Conservation (phyloP, 2,888 invertebrate species). For the Meteorus cinctellus region DNA sequence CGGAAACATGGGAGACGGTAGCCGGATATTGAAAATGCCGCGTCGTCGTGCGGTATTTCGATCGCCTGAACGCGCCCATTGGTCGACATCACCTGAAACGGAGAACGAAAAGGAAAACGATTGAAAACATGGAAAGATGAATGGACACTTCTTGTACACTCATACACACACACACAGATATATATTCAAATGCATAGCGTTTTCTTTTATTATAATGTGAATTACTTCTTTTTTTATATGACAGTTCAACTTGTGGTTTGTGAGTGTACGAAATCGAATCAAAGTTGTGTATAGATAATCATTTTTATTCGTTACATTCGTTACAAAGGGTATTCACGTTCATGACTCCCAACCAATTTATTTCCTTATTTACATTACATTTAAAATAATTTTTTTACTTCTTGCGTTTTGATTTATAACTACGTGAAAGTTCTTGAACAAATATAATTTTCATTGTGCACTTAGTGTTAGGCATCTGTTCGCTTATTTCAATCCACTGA, state of each 20-base stretch:
- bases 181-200: neutral
- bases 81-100: constrained; percentile 17
- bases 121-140: constrained; percentile 48
- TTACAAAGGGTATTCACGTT: neutral
- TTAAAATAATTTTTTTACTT: neutral
- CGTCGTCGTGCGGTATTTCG: constrained; percentile 54
- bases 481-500: constrained; percentile 37
- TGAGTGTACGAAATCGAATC: neutral
- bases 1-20: constrained; percentile 53
- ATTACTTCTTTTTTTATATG: neutral
- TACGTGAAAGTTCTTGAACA: constrained; percentile 4
- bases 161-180: neutral
- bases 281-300: neutral
- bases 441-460: constrained; percentile 34
- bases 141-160: neutral
- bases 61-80: constrained; percentile 43
- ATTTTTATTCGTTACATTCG: neutral
- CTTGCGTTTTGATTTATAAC: neutral
- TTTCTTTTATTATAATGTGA: neutral
- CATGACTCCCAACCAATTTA: neutral
- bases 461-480: constrained; percentile 33
- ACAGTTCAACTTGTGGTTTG: neutral
- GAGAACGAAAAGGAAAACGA: constrained; percentile 37
- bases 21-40: constrained; percentile 71
- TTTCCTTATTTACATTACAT: constrained; percentile 1